These are phyloP conservation scores for Nipponia nippon DNA, from an alignment of 2,113 vertebrate species.

Conservation along the genomic window DNA sequence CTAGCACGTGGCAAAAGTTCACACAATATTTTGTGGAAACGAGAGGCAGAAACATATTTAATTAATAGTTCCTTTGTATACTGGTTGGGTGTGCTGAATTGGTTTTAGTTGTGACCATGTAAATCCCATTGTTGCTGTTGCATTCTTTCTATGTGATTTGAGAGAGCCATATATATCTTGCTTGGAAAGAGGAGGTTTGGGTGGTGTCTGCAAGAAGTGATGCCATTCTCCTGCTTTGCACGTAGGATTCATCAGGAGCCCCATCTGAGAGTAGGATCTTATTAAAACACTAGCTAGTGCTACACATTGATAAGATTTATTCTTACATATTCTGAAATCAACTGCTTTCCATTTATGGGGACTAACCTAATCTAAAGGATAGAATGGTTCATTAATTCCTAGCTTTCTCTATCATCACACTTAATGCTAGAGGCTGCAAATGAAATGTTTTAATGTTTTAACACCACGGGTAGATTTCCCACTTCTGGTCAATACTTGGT, in stretches of 20 bases:
- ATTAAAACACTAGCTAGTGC: background rate
- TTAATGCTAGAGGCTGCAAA: background rate
- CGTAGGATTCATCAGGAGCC: background rate
- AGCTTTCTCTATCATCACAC: background rate
- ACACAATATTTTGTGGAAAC: background rate
- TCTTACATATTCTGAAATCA: constrained; percentile 10
- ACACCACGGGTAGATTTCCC: background rate
- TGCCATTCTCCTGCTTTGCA: background rate
- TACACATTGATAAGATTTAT: background rate
- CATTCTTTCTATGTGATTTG: background rate
- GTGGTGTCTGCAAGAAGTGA: background rate
- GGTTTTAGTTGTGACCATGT: background rate
- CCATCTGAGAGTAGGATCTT: background rate
- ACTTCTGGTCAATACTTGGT: background rate
- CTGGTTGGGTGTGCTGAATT: background rate
- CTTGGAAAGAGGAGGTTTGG: background rate
- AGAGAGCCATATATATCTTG: background rate
- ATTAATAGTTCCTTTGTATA: background rate
- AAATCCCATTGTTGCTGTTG: background rate
- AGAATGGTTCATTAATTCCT: constrained; percentile 4
- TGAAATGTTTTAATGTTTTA: background rate
- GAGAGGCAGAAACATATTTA: background rate
- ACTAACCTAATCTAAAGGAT: background rate
- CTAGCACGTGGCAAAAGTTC: background rate
- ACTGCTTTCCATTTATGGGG: background rate